A percentile compares a stretch with the other conserved stretches of the same genome.
These are phyloP conservation scores for Orthosia gothica DNA, from an alignment of 2,888 invertebrate genomes.

Conservation along the genomic window DNA sequence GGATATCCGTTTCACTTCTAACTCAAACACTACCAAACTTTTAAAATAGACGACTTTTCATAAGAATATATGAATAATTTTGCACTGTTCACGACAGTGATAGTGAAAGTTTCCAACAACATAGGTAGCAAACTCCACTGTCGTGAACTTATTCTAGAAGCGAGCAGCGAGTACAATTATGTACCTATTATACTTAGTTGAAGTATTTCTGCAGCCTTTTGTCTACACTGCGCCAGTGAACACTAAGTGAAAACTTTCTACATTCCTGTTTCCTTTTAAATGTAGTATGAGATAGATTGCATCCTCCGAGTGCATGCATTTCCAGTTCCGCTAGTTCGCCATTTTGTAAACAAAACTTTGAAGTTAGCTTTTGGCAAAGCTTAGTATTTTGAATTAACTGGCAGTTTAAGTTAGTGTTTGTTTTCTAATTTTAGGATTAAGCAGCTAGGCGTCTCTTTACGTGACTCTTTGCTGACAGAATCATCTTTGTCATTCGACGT, in stretches of 20 bases:
- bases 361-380: background rate
- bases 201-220: conserved; percentile 13
- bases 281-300: background rate
- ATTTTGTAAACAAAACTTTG: conserved; percentile 9
- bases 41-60: background rate
- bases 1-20: too few relatives aligned
- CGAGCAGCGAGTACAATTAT: conserved; percentile 7
- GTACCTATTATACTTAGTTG: background rate
- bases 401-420: background rate
- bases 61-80: background rate
- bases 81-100: conserved; percentile 4
- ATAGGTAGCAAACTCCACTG: too few relatives aligned
- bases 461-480: background rate
- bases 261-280: conserved; percentile 20
- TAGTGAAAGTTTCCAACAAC: too few relatives aligned
- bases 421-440: background rate
- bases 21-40: background rate
- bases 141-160: background rate
- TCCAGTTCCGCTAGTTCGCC: background rate
- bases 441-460: too few relatives aligned
- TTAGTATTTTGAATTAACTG: background rate
- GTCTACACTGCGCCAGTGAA: conserved; percentile 8
- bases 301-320: background rate
- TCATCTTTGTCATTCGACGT: background rate
- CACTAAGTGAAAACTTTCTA: background rate